phyloP scores from a whole-genome alignment of 2,888 invertebrate species.

The Mythimna albipuncta region DNA sequence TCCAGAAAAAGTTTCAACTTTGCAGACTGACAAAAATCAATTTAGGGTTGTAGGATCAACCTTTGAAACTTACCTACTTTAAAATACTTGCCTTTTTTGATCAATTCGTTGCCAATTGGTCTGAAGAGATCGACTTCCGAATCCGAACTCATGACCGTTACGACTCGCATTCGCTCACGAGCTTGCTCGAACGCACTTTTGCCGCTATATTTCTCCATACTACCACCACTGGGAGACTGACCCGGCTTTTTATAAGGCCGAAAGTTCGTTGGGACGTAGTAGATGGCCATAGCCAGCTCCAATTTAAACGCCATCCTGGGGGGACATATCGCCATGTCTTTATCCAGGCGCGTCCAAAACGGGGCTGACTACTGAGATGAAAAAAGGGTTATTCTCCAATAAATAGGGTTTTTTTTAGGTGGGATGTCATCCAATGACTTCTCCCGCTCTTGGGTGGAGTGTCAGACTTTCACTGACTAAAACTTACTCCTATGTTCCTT shows the following conservation, averaged over 20 bases:
- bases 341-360: neutral
- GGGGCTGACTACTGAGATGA: neutral
- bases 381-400: too few relatives aligned
- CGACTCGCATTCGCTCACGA: conserved; percentile 53
- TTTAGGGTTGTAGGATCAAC: neutral
- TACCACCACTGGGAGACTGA: neutral
- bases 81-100: neutral
- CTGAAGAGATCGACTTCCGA: conserved; percentile 92
- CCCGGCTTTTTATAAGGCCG: conserved; percentile 52
- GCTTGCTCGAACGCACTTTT: neutral
- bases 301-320: conserved; percentile 95
- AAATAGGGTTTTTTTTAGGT: neutral
- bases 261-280: conserved; percentile 94
- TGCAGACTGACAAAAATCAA: neutral
- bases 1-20: neutral
- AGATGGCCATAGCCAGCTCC: conserved; percentile 96
- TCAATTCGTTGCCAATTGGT: neutral
- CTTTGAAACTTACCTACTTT: too few relatives aligned
- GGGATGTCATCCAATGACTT: too few relatives aligned
- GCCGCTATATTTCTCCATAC: neutral
- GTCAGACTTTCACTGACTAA: too few relatives aligned
- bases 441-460: too few relatives aligned
- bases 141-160: conserved; percentile 91
- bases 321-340: neutral
- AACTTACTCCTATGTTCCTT: too few relatives aligned